A percentile compares a stretch with the other conserved stretches of the same genome.
These are phyloP conservation scores for Tipula unca DNA, from an alignment of 2,888 invertebrate species.

Conservation along the genomic window DNA sequence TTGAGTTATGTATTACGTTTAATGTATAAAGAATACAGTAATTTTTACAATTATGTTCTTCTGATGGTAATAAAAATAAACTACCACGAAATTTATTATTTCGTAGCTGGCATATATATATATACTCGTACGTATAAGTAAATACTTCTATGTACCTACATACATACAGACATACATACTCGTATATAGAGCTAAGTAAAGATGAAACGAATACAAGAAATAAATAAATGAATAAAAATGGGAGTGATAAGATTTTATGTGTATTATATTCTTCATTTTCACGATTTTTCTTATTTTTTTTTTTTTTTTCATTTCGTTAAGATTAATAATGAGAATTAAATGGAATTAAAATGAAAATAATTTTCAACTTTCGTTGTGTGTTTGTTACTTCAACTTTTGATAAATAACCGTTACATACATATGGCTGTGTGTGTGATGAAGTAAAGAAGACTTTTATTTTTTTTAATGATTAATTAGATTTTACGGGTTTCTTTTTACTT, in stretches of 20 bases:
- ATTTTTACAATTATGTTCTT: constrained; percentile 14
- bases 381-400: neutral
- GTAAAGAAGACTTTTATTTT: neutral
- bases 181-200: neutral
- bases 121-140: too few species aligned
- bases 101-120: neutral
- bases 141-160: neutral
- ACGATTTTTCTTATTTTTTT: neutral
- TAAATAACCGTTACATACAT: neutral
- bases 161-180: neutral
- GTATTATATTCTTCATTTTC: neutral
- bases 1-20: neutral
- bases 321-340: constrained; percentile 8
- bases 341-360: constrained; percentile 14
- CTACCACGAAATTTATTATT: constrained; percentile 14
- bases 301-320: neutral
- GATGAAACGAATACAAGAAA: neutral
- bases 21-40: neutral
- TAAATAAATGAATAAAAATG: constrained; percentile 8
- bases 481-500: neutral
- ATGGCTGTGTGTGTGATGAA: neutral
- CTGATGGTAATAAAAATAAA: neutral
- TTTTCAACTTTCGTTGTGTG: neutral
- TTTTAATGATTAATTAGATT: constrained; percentile 2
- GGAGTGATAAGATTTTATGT: neutral